Percentiles rank a stretch among this genome's conserved stretches.
Conservation (phyloP, 2,888 invertebrate species). For the Drosophila stalkeri region DNA sequence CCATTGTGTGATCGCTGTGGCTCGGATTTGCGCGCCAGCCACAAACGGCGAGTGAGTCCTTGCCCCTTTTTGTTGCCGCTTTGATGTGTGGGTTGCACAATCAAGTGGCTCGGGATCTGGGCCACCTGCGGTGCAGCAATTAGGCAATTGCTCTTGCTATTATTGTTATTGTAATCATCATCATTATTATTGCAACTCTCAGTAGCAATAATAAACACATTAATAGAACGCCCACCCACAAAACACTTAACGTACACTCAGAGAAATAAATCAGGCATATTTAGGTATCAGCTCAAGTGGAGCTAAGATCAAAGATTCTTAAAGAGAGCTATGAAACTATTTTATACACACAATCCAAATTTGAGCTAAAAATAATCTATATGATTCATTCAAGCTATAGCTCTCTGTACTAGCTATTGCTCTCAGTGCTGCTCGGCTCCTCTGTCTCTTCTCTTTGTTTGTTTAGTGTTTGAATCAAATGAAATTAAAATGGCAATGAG, state of each 20-base stretch:
- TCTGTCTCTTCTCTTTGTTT: constrained; percentile 63
- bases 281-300: not conserved
- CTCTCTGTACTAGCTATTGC: not conserved
- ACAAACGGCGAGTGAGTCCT: not conserved
- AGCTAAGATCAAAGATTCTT: not conserved
- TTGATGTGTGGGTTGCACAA: constrained; percentile 75
- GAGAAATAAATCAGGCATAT: constrained; percentile 2
- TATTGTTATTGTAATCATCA: constrained; percentile 31
- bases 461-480: constrained; percentile 82
- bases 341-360: not conserved
- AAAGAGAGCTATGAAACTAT: not conserved
- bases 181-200: constrained; percentile 54
- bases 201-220: constrained; percentile 59
- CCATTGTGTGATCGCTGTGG: constrained; percentile 52
- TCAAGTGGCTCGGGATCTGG: constrained; percentile 58
- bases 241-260: constrained; percentile 12
- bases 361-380: not conserved
- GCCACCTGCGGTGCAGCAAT: constrained; percentile 75
- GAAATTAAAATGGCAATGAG: constrained; percentile 85
- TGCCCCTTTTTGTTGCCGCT: constrained; percentile 44
- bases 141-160: constrained; percentile 54
- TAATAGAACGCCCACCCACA: constrained; percentile 7
- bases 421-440: not conserved
- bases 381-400: not conserved
- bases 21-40: constrained; percentile 48